Base-by-base conservation (phyloP, 2,113 vertebrate species). In the Isichthys henryi region DNA sequence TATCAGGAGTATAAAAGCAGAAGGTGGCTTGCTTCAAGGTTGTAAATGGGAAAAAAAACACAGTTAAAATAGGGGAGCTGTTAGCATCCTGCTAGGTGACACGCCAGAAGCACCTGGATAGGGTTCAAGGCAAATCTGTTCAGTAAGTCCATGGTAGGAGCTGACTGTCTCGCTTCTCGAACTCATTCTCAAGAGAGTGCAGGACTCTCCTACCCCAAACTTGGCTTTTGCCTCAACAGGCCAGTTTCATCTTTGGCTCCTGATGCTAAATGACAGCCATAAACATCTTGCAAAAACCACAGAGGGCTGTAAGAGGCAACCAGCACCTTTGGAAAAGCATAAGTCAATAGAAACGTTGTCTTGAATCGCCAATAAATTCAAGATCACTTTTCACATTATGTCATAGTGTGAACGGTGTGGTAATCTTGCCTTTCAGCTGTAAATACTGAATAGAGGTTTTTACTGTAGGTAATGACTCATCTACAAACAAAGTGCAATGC, bases 391-490 rank as follows among this genome's bases (percentile, higher is more conserved):
- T 43, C 89, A 43, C 35, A 15, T 88, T n/a, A 83, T 53, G 77
- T 83, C 84, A 86, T 43, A 31, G n/a, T 82, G 52, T 62, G 89
- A 83, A 58, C 48, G 88, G 87, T 87, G 66, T 74, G 56, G 74
- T 66, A 90, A 90, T 91, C 77, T 53, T 86, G 89, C 91, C 89
- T 50, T 90, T 89, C 89, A 82, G 87, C 87, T 86, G 35, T 70
- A 89, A 90, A 82, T 88, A 90, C 90, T 85, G 91, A 90, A 86
- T 90, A 91, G 10, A 87, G 87, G 86, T 88, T 70, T 53, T 87
- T 90, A 88, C 89, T 90, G 91, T 87, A 52, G 88, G 90, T 92
- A 92, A 91, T 92, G 88, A 91, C 90, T 91, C 92, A 87, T 91
- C 88, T 89, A 91, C 90, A 90, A 91, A 90, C 90, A 91, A 89